Evolutionary conservation across 2,888 invertebrate species (phyloP), one percentile per base, ranked within the genome.

Genomic region (Ectemnius cavifrons): DNA sequence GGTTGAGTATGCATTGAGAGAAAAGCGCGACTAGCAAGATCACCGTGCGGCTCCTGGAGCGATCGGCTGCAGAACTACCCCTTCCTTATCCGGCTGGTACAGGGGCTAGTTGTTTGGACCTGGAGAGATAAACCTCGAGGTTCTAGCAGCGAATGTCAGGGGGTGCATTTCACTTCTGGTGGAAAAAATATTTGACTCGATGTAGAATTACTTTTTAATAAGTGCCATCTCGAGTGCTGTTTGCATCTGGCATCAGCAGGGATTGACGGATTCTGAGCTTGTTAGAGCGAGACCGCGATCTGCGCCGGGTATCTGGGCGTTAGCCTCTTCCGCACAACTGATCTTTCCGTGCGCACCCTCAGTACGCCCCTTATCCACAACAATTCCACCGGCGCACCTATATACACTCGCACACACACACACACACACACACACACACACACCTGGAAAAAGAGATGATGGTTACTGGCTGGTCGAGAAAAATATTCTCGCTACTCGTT

Each of bases 291-390:
- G 71, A 56, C 77, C 69, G 79, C 75, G 69, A 80, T 79, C 81
- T 80, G 77, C 63, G 77, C 63, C 80, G 83, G 81, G 83, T 71
- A 77, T 84, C 80, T 87, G 87, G 87, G 87, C 87, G 87, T 86
- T 81, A 85, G 87, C 86, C 84, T 77, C 83, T 81, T 84, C 78
- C 81, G 79, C 77, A 73, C 77, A 79, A 78, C 78, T 71, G 70
- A 73, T 68, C 78, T 76, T 71, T 64, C 75, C 67, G 66, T 73
- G 85, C 85, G 79, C 84, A 81, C 75, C 80, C 84, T 82, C 82
- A 16, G 65, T 78, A 16, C 81, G 73, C 66, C 69, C 73, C 57
- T 37, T 37, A 37, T 37, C 37, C 37, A 37, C 23, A 23, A 23
- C 23, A 23, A 23, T 23, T 23, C 23, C 23, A 23, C 37, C 8